These are phyloP conservation scores for Asteroscopus sphinx DNA, from an alignment of 2,888 invertebrate species.

Conservation along the genomic window DNA sequence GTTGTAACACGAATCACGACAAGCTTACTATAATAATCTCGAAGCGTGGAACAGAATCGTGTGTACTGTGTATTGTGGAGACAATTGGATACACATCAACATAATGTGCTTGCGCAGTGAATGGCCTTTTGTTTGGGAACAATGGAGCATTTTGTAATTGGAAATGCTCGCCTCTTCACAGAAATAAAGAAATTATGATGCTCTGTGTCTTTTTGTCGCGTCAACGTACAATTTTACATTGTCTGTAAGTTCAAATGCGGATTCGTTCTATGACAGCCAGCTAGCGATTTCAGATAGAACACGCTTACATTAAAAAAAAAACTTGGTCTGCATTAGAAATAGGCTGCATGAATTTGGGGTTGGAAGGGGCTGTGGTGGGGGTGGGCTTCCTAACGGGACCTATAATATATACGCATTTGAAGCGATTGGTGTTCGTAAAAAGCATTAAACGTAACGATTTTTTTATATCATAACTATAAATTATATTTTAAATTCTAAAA, in stretches of 20 bases:
- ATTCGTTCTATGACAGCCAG: not conserved
- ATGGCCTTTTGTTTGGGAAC: conserved; percentile 70
- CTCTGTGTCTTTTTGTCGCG: conserved; percentile 23
- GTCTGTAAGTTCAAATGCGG: conserved; percentile 6
- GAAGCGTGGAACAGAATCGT: conserved; percentile 53
- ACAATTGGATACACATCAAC: conserved; percentile 49
- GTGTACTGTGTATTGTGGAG: conserved; percentile 34
- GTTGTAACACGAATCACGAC: conserved; percentile 39
- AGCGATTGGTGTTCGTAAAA: too few species aligned
- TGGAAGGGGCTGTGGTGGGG: too few species aligned
- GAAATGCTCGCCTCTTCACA: conserved; percentile 45
- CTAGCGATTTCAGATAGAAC: too few species aligned
- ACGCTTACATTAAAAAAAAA: too few species aligned
- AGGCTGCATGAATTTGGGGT: too few species aligned
- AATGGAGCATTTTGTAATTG: conserved; percentile 62
- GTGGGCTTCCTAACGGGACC: too few species aligned
- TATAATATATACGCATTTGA: too few species aligned
- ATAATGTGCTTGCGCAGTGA: conserved; percentile 49
- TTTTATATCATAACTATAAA: too few species aligned
- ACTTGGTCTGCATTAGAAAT: too few species aligned
- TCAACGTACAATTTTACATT: conserved; percentile 33
- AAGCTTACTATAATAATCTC: conserved; percentile 35
- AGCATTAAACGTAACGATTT: too few species aligned
- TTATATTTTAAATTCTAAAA: too few species aligned
- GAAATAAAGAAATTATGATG: conserved; percentile 49